These are phyloP conservation scores for Calliphora vomitoria DNA, from an alignment of 2,888 invertebrate genomes.

Conservation along the genomic window DNA sequence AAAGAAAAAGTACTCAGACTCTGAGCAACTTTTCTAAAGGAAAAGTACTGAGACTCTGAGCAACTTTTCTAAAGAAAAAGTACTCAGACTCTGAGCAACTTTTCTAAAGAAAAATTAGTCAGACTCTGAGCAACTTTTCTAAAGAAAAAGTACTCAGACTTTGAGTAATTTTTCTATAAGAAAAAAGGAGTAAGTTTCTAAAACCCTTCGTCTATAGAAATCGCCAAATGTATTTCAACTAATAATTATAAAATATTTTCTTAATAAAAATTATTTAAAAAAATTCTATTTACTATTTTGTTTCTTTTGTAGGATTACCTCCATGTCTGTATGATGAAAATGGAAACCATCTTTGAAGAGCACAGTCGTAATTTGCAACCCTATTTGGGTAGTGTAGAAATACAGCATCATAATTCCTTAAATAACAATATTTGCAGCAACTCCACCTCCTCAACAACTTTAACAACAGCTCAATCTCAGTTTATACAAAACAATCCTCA, in stretches of 20 bases:
- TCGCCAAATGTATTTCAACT: too few relatives aligned
- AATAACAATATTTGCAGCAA: constrained; percentile 74
- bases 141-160: not conserved
- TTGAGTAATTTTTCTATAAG: too few relatives aligned
- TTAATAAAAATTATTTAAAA: not conserved
- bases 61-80: too few relatives aligned
- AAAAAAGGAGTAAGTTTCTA: not conserved
- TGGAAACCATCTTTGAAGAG: constrained; percentile 91
- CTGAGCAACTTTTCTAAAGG: too few relatives aligned
- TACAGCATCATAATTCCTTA: constrained; percentile 73
- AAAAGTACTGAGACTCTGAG: too few relatives aligned
- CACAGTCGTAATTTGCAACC: constrained; percentile 82
- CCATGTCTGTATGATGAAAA: constrained; percentile 91
- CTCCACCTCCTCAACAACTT: constrained; percentile 51
- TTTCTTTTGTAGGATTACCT: constrained; percentile 89
- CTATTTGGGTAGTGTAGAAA: constrained; percentile 77
- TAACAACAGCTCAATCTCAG: constrained; percentile 71
- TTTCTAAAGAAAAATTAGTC: not conserved
- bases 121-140: not conserved
- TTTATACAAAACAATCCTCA: constrained; percentile 69
- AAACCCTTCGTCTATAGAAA: too few relatives aligned
- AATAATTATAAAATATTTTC: not conserved
- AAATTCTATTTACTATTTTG: not conserved
- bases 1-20: not conserved
- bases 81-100: too few relatives aligned